A percentile compares a stretch with the other conserved stretches of the same genome.
Conservation (phyloP, 2,888 invertebrate species). For the Amphipyra berbera region DNA sequence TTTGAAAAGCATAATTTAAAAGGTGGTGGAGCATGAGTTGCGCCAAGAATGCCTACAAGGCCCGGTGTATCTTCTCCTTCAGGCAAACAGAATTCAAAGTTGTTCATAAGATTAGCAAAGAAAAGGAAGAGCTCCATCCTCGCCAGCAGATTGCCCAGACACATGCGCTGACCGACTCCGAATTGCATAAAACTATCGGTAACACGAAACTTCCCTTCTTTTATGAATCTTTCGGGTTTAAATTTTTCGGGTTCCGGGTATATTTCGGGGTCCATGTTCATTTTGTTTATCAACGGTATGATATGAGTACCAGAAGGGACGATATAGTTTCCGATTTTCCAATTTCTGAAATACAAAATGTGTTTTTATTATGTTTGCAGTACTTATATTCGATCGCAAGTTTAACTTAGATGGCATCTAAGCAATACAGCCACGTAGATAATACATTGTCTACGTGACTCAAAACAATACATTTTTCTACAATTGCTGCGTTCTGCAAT, state of each 20-base stretch:
- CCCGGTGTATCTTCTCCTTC: conserved; percentile 92
- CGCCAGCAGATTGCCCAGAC: conserved; percentile 94
- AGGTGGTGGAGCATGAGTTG: conserved; percentile 92
- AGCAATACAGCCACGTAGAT: no score
- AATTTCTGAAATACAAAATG: conserved; percentile 89
- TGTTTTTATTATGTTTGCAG: no score
- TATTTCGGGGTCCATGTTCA: conserved; percentile 95
- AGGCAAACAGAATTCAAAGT: conserved; percentile 92
- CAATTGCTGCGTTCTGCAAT: no score
- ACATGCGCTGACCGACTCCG: conserved; percentile 95
- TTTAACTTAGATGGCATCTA: background rate
- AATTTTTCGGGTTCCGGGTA: conserved; percentile 95
- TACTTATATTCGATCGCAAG: background rate
- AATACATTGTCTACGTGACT: no score
- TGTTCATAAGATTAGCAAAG: conserved; percentile 94
- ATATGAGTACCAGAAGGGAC: conserved; percentile 94
- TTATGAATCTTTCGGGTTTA: conserved; percentile 93
- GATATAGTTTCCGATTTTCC: conserved; percentile 92
- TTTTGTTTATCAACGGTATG: conserved; percentile 94
- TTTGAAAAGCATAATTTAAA: conserved; percentile 58
- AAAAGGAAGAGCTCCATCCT: conserved; percentile 96
- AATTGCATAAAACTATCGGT: conserved; percentile 96
- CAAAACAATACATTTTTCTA: no score
- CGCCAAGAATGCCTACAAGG: conserved; percentile 92
- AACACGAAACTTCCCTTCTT: conserved; percentile 92